Evolutionary conservation across 2,113 vertebrate species (phyloP).

Genomic region (Xerus inauris): DNA sequence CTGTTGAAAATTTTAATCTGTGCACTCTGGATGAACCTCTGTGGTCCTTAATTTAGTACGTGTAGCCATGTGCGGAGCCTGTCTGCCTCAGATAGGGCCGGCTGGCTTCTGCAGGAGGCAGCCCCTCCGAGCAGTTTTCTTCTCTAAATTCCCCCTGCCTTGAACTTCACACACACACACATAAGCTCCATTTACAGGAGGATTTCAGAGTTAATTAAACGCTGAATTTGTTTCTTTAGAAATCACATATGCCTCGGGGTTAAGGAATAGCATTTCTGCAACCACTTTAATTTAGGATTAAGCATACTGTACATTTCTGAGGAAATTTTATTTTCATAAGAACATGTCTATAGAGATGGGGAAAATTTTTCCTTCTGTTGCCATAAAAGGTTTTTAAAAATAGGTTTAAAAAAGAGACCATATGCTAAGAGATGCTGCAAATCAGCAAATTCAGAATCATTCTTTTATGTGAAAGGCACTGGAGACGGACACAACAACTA

Average conservation of each 20-base stretch:
- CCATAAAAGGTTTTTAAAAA: constrained; percentile 53
- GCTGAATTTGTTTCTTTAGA: constrained; percentile 80
- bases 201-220: constrained; percentile 87
- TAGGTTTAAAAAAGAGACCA: constrained; percentile 16
- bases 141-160: constrained; percentile 75
- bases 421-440: constrained; percentile 33
- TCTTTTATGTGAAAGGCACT: constrained; percentile 51
- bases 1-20: constrained; percentile 93
- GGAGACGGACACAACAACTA: constrained; percentile 60
- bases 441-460: constrained; percentile 77
- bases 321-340: constrained; percentile 63
- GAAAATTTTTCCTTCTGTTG: neutral
- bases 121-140: constrained; percentile 80
- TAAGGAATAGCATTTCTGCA: constrained; percentile 75
- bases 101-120: constrained; percentile 78
- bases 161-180: constrained; percentile 82
- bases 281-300: constrained; percentile 80
- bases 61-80: constrained; percentile 81
- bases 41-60: constrained; percentile 87
- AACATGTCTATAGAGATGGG: neutral
- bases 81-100: constrained; percentile 82
- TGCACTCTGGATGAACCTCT: constrained; percentile 94
- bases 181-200: constrained; percentile 75
- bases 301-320: constrained; percentile 56
- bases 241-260: constrained; percentile 68